These are phyloP conservation scores for Carassius gibelio DNA, from an alignment of 2,113 vertebrate species.

Conservation along the genomic window DNA sequence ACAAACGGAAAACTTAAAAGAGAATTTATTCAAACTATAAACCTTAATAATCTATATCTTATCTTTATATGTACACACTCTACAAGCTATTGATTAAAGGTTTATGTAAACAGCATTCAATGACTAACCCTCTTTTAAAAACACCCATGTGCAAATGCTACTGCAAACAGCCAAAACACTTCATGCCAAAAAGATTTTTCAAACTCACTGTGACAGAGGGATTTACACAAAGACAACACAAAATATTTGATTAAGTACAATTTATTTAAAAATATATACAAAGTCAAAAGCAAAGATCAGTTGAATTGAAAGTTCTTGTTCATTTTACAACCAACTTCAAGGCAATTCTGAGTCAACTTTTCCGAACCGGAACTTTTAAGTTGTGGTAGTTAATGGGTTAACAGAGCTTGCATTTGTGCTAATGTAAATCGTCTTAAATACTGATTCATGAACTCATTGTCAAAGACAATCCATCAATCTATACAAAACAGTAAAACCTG, in stretches of 20 bases:
- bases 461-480: not conserved
- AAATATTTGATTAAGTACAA: slow-evolving; percentile 19
- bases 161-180: too few species aligned
- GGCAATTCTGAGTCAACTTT: not conserved
- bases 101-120: too few species aligned
- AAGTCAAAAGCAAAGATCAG: slow-evolving; percentile 23
- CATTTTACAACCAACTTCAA: not conserved
- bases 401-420: not conserved
- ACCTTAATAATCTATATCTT: too few species aligned
- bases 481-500: not conserved
- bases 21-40: not conserved
- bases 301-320: not conserved
- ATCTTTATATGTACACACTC: too few species aligned
- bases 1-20: not conserved
- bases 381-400: not conserved
- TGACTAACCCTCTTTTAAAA: too few species aligned
- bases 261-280: slow-evolving; percentile 71
- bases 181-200: too few species aligned
- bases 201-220: not conserved
- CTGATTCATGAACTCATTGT: not conserved
- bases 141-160: too few species aligned
- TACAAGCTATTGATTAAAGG: too few species aligned
- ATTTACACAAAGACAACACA: not conserved
- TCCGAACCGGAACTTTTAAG: not conserved
- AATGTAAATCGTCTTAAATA: not conserved